Evolutionary conservation across 2,888 invertebrate species (phyloP).

Genomic region (Cantharis flavilabris): DNA sequence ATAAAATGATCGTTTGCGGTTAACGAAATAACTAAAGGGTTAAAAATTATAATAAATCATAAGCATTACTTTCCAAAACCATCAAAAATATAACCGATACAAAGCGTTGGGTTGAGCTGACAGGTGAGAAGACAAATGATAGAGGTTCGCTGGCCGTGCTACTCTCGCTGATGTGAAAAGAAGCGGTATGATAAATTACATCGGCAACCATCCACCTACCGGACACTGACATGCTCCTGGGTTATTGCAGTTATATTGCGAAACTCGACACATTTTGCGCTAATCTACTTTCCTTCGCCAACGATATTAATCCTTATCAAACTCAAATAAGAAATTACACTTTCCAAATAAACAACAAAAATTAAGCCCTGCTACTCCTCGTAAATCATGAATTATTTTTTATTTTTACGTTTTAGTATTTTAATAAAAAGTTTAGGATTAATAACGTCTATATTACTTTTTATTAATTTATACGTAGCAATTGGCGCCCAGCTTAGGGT

Average conservation of each 20-base stretch:
- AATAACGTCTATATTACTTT: too few species aligned
- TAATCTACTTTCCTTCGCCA: constrained; percentile 13
- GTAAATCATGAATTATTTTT: not conserved
- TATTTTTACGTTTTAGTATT: not conserved
- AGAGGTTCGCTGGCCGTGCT: constrained; percentile 41
- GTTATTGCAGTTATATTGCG: constrained; percentile 25
- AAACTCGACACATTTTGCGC: constrained; percentile 15
- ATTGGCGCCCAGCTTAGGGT: not conserved
- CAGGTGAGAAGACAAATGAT: constrained; percentile 55
- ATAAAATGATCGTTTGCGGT: constrained; percentile 20
- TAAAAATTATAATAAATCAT: constrained; percentile 51
- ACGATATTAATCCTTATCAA: constrained; percentile 5
- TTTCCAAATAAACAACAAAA: not conserved
- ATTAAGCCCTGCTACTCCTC: not conserved
- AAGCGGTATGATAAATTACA: constrained; percentile 52
- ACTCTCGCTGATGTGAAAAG: constrained; percentile 46
- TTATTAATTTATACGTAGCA: not conserved
- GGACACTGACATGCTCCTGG: constrained; percentile 42
- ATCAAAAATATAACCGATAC: constrained; percentile 51
- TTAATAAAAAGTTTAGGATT: not conserved
- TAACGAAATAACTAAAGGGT: constrained; percentile 48
- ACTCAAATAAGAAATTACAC: not conserved
- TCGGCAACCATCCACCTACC: constrained; percentile 50
- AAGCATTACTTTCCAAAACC: constrained; percentile 40
- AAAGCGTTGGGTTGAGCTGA: constrained; percentile 50